Percentiles rank a stretch among this genome's conserved stretches.
Conservation (phyloP, 2,113 vertebrate species). For the Falcunculus frontatus region DNA sequence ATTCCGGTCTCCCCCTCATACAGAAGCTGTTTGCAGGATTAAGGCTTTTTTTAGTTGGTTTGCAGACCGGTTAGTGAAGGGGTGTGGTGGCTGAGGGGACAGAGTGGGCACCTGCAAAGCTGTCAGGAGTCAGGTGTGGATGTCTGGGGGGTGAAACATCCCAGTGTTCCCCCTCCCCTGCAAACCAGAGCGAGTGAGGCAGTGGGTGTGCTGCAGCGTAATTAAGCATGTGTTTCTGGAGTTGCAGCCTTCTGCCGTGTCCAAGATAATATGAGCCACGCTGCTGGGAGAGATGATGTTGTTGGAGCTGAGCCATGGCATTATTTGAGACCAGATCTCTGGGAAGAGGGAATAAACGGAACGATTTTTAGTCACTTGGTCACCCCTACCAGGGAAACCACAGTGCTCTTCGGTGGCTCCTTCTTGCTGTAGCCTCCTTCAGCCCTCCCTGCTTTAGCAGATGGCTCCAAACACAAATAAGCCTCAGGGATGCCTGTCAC, state of each 20-base stretch:
- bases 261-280: not conserved
- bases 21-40: not conserved
- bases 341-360: not conserved
- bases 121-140: not conserved
- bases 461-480: slow-evolving; percentile 2
- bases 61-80: not conserved
- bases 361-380: not conserved
- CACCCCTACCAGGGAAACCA: not conserved
- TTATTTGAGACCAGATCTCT: not conserved
- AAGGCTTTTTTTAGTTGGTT: not conserved
- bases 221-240: not conserved
- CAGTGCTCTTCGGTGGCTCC: not conserved
- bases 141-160: not conserved
- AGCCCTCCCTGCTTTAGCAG: not conserved
- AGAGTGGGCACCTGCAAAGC: not conserved
- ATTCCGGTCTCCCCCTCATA: not conserved
- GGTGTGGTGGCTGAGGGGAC: not conserved
- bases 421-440: not conserved
- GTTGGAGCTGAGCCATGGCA: not conserved
- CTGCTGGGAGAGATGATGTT: not conserved
- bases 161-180: not conserved
- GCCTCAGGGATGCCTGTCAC: not conserved
- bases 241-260: not conserved
- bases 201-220: not conserved
- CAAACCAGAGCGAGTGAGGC: rapidly evolving